Evolutionary conservation across 37 sponge, comb jelly and placozoan species (phyloP), one percentile per base, ranked within the genome.

Genomic region (Lycopodina hypogea): DNA sequence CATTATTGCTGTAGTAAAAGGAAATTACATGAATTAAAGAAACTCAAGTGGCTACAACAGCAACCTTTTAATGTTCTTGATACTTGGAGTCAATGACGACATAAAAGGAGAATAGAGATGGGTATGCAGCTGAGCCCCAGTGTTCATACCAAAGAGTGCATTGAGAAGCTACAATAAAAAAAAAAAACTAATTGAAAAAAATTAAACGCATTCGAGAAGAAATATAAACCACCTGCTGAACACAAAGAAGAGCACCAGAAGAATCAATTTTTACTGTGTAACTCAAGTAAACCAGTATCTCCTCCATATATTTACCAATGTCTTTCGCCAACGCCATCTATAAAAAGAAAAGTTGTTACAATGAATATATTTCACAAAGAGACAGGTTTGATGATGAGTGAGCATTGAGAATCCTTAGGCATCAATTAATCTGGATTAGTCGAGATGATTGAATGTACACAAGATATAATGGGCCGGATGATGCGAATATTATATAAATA

Each of bases 101-200:
- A 87, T 68, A 53, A 64, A 87, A 0, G 87, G 87, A 33, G 87
- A 87, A 65, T 81, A 76, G 24, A 87, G 53, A 66, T 70, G 78
- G 21, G 87, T 87, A 68, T 87, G n/a, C n/a, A n/a, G 81, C 38
- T 91, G 92, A 29, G 83, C 84, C 0, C 87, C 87, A 42, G 80
- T 63, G 42, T 91, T 91, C 77, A 91, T 72, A 1, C 92, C 92
- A 86, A 91, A 91, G 48, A 91, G 72, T n/a, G 92, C 84, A 86
- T 91, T 91, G 23, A 90, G 59, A 35, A 90, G 53, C 86, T 84
- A 63, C 23, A 61, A 22, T 6, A 33, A 51, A 9, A 74, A 7
- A 74, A 41, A 42, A 45, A 53, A 0, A 55, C 4, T n/a, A 30
- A 30, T 8, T 3, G 6, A 67, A 24, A 36, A 11, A 17, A 24